Percentiles rank a stretch among this genome's conserved stretches.
These are phyloP conservation scores for Sisyra terminalis DNA, from an alignment of 2,888 invertebrate species.

Conservation along the genomic window DNA sequence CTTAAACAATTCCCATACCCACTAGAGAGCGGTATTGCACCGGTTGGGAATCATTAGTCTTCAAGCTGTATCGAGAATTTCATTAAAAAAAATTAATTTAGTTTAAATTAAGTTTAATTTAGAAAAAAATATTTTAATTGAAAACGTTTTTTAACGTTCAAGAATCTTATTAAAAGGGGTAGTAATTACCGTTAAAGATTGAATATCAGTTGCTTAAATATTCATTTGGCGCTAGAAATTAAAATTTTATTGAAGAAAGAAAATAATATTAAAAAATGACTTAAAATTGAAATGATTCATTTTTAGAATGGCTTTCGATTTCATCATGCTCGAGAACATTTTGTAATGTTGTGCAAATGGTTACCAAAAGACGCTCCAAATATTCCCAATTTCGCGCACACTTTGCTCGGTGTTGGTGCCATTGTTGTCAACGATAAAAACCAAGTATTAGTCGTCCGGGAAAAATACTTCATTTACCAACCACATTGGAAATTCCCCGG, in stretches of 20 bases:
- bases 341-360: slow-evolving; percentile 72
- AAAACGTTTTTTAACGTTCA: too few relatives aligned
- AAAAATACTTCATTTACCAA: slow-evolving; percentile 36
- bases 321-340: slow-evolving; percentile 68
- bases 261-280: slow-evolving; percentile 7
- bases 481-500: slow-evolving; percentile 83
- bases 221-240: slow-evolving; percentile 6
- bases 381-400: slow-evolving; percentile 67
- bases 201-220: too few relatives aligned
- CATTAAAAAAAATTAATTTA: too few relatives aligned
- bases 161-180: too few relatives aligned
- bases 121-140: too few relatives aligned
- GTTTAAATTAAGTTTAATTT: too few relatives aligned
- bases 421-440: slow-evolving; percentile 64
- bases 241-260: background rate
- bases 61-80: too few relatives aligned
- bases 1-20: too few relatives aligned
- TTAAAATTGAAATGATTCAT: slow-evolving; percentile 7
- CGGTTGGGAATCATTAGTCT: too few relatives aligned
- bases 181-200: too few relatives aligned
- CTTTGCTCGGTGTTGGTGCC: slow-evolving; percentile 69
- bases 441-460: slow-evolving; percentile 66
- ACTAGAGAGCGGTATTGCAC: too few relatives aligned
- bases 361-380: slow-evolving; percentile 44
- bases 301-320: slow-evolving; percentile 63